Percentiles rank a stretch among this genome's conserved stretches.
Evolutionary conservation across 2,888 invertebrate genomes (phyloP).

Genomic region (Yponomeuta malinellus): DNA sequence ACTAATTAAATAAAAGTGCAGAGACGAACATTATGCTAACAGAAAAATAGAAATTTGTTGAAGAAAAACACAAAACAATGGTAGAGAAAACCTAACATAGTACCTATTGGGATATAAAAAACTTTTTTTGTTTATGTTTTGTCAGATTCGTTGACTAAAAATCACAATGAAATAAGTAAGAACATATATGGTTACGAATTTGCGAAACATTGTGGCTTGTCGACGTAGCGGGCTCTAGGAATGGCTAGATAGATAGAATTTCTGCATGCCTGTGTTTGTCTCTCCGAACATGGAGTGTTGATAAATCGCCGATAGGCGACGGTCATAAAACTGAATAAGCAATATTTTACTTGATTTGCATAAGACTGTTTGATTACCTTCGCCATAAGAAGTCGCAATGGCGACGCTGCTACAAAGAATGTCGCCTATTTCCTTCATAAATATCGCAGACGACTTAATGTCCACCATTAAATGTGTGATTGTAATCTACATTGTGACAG

Average conservation of each 20-base stretch:
- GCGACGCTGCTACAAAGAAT: constrained; percentile 44
- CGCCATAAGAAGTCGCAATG: constrained; percentile 37
- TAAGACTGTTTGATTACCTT: constrained; percentile 52
- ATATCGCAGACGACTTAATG: constrained; percentile 44
- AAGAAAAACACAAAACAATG: too few relatives aligned
- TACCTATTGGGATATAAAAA: not conserved
- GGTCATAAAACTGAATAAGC: constrained; percentile 55
- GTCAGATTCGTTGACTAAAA: not conserved
- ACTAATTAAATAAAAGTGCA: too few relatives aligned
- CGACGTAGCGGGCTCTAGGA: constrained; percentile 37
- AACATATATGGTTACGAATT: constrained; percentile 30
- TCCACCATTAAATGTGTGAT: constrained; percentile 44
- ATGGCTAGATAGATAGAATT: constrained; percentile 39
- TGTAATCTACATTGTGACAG: constrained; percentile 38
- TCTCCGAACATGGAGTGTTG: constrained; percentile 44
- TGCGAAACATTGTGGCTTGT: constrained; percentile 37
- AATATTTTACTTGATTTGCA: constrained; percentile 54
- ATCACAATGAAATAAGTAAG: constrained; percentile 24
- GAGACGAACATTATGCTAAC: too few relatives aligned
- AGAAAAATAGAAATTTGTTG: not conserved
- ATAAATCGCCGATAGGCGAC: constrained; percentile 49
- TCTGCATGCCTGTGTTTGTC: constrained; percentile 38
- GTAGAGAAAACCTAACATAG: not conserved
- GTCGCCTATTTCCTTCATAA: constrained; percentile 52
- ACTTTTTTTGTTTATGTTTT: not conserved